Conservation (phyloP, 2,113 vertebrate genomes). For the Platycercus adscitus region DNA sequence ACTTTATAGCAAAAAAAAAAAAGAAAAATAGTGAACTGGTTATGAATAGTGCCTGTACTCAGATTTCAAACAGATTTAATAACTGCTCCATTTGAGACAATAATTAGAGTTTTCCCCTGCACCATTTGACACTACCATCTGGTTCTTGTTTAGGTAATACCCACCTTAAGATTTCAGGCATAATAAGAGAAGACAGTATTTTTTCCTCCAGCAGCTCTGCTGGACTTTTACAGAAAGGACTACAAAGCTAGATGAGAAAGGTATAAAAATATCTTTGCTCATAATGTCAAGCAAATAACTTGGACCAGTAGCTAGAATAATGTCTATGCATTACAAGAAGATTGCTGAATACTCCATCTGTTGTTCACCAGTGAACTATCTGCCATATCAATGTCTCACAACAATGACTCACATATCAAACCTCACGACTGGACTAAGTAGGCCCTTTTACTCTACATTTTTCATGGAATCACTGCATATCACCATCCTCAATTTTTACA, state of each 20-base stretch:
- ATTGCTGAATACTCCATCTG: neutral
- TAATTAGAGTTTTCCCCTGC: neutral
- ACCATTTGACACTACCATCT: neutral
- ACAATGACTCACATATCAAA: neutral
- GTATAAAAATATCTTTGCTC: neutral
- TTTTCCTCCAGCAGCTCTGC: neutral
- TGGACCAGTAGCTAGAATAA: neutral
- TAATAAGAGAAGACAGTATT: neutral
- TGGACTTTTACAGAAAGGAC: neutral
- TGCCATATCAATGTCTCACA: neutral
- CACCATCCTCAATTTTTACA: neutral
- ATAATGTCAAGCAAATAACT: neutral
- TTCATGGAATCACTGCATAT: neutral
- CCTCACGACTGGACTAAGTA: rapidly evolving
- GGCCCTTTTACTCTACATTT: neutral
- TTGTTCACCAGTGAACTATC: neutral
- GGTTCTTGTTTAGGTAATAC: neutral
- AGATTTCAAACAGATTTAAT: neutral
- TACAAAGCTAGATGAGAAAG: neutral
- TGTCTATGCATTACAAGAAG: neutral
- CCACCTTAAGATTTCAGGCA: neutral
- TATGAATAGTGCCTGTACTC: neutral
- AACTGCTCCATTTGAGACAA: neutral
- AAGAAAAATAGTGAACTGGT: neutral
- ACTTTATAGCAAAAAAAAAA: neutral